Conservation (phyloP, 2,888 invertebrate genomes). For the Brachypalpus laphriformis region DNA sequence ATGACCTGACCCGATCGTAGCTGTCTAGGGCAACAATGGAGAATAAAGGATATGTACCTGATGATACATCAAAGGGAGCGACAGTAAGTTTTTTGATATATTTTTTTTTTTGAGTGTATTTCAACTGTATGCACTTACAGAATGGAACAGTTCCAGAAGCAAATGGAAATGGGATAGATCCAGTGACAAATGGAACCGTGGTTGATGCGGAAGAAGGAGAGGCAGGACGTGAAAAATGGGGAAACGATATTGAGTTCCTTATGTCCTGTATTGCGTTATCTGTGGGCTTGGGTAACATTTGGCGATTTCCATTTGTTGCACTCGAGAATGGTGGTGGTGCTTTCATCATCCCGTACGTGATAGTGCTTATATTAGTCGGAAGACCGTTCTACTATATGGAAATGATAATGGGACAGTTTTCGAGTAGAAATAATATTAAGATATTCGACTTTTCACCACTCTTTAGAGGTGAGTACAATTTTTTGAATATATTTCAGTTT, state of each 20-base stretch:
- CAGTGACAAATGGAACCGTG: neutral
- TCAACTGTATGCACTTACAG: neutral
- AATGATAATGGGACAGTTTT: constrained; percentile 89
- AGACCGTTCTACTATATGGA: constrained; percentile 89
- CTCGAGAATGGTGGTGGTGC: constrained; percentile 88
- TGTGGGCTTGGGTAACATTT: constrained; percentile 87
- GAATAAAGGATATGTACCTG: constrained; percentile 56
- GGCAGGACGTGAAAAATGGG: constrained; percentile 83
- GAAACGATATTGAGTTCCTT: constrained; percentile 86
- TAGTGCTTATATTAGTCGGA: constrained; percentile 86
- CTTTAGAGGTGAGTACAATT: constrained; percentile 84
- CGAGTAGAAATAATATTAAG: constrained; percentile 87
- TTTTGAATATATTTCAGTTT: neutral
- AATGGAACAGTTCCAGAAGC: constrained; percentile 1
- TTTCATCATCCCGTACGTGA: constrained; percentile 87
- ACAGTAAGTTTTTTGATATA: constrained; percentile 13
- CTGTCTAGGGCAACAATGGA: constrained; percentile 49
- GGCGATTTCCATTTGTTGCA: constrained; percentile 87
- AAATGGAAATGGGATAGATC: neutral
- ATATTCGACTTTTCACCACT: constrained; percentile 87
- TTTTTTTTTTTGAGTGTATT: neutral
- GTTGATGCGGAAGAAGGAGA: constrained; percentile 8
- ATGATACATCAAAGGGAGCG: constrained; percentile 21
- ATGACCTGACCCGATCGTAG: constrained; percentile 31
- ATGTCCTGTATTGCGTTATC: constrained; percentile 85